A percentile compares a stretch with the other conserved stretches of the same genome.
Conservation (phyloP, 2,797 vertebrate species). For the Cuniculus paca region DNA sequence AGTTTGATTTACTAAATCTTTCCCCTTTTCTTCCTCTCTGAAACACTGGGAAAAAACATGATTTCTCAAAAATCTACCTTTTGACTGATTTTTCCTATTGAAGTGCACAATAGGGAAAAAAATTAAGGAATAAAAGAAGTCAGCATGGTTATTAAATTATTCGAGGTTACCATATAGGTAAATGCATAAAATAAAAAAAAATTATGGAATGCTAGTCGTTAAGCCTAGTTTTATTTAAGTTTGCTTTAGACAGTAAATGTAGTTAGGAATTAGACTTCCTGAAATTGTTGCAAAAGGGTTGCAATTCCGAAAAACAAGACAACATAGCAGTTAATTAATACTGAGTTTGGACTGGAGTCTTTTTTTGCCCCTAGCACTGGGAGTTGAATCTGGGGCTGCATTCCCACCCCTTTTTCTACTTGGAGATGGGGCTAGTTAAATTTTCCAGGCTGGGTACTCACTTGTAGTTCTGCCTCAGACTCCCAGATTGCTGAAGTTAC, state of each 20-base stretch:
- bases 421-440: neutral
- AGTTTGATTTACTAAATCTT: neutral
- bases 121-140: conserved; percentile 25
- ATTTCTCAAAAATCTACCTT: conserved; percentile 51
- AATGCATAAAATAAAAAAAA: conserved; percentile 29
- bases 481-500: neutral
- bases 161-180: neutral
- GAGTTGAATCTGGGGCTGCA: neutral
- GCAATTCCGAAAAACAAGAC: neutral
- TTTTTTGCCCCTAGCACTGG: neutral
- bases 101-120: neutral
- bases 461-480: neutral
- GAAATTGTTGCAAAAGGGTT: conserved; percentile 37
- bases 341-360: conserved; percentile 24
- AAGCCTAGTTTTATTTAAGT: neutral
- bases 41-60: conserved; percentile 4
- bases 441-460: neutral
- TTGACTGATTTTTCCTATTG: neutral
- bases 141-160: conserved; percentile 35
- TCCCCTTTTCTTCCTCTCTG: neutral
- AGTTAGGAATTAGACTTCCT: neutral
- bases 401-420: neutral
- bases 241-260: neutral
- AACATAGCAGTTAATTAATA: neutral
- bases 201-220: neutral